Percentiles rank a stretch among this genome's conserved stretches.
phyloP scores from a whole-genome alignment of 2,888 invertebrate genomes.

The Rhyacophila evoluta region DNA sequence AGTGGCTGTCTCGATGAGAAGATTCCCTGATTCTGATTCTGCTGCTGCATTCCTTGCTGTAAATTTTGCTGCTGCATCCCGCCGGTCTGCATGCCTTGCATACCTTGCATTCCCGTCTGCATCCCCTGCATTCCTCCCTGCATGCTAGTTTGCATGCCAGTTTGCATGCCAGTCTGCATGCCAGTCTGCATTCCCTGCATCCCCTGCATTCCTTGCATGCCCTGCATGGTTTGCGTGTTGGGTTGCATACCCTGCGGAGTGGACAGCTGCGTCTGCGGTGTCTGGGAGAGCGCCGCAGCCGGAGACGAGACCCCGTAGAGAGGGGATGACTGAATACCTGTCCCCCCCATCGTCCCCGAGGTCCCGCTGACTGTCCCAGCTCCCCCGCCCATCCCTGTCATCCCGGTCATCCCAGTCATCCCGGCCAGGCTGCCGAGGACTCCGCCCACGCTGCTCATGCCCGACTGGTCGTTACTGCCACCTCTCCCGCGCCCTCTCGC shows the following conservation, averaged over 20 bases:
- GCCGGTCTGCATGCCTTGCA: conserved; percentile 56
- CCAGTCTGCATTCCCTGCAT: conserved; percentile 28
- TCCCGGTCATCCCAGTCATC: conserved; percentile 60
- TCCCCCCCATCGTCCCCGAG: conserved; percentile 21
- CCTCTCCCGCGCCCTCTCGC: conserved; percentile 66
- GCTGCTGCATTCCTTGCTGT: conserved; percentile 56
- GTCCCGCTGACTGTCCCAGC: conserved; percentile 56
- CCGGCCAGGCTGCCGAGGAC: conserved; percentile 21
- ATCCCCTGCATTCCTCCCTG: conserved; percentile 40
- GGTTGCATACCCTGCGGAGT: conserved; percentile 46
- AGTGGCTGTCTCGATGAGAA: conserved; percentile 60
- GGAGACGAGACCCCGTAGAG: conserved; percentile 33
- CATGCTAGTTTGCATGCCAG: neutral
- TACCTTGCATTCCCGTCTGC: conserved; percentile 47
- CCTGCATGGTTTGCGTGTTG: conserved; percentile 55
- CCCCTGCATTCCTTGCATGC: conserved; percentile 56
- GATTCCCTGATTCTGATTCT: conserved; percentile 57
- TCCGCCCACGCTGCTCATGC: neutral
- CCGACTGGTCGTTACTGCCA: conserved; percentile 56
- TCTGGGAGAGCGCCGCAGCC: conserved; percentile 37
- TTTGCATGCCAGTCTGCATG: conserved; percentile 57
- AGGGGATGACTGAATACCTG: conserved; percentile 28
- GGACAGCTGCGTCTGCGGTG: conserved; percentile 54
- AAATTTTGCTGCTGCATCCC: conserved; percentile 50
- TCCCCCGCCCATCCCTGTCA: conserved; percentile 66